phyloP scores from a whole-genome alignment of 2,113 vertebrate genomes.

The Hippocampus comes region DNA sequence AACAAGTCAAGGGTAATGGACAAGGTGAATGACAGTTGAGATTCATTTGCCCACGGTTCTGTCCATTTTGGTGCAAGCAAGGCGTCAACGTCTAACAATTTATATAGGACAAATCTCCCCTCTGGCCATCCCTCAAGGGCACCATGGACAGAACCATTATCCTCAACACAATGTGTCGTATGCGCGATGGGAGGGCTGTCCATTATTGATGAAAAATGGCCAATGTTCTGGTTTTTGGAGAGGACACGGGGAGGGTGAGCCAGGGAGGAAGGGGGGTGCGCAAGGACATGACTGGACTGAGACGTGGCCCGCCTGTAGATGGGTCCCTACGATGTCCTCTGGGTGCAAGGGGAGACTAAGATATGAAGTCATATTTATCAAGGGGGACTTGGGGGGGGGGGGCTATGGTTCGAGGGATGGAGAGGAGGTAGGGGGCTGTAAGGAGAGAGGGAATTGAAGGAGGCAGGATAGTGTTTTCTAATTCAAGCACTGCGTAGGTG shows the following conservation, averaged over 20 bases:
- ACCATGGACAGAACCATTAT: conserved; percentile 49
- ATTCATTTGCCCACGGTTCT: conserved; percentile 19
- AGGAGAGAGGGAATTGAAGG: conserved; percentile 28
- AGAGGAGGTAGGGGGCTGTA: conserved; percentile 35
- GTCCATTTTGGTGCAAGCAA: conserved; percentile 28
- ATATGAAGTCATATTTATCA: conserved; percentile 49
- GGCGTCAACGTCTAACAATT: conserved; percentile 25
- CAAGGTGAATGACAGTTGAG: conserved; percentile 46
- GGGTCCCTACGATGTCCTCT: conserved; percentile 56
- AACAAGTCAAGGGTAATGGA: conserved; percentile 47
- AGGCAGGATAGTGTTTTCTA: conserved; percentile 43
- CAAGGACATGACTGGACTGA: conserved; percentile 62
- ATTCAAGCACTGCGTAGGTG: conserved; percentile 51
- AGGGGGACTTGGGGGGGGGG: conserved; percentile 24
- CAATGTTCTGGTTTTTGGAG: conserved; percentile 55
- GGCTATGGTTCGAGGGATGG: background rate
- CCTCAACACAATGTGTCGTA: conserved; percentile 55
- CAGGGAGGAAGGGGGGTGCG: conserved; percentile 11
- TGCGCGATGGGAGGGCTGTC: conserved; percentile 46
- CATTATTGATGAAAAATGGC: conserved; percentile 71
- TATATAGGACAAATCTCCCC: conserved; percentile 60
- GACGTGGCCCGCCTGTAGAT: conserved; percentile 77
- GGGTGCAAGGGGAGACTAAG: conserved; percentile 32
- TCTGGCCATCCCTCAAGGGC: conserved; percentile 71
- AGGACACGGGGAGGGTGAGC: conserved; percentile 45